These are phyloP conservation scores for Neoarius graeffei DNA, from an alignment of 2,113 vertebrate species.

Conservation along the genomic window DNA sequence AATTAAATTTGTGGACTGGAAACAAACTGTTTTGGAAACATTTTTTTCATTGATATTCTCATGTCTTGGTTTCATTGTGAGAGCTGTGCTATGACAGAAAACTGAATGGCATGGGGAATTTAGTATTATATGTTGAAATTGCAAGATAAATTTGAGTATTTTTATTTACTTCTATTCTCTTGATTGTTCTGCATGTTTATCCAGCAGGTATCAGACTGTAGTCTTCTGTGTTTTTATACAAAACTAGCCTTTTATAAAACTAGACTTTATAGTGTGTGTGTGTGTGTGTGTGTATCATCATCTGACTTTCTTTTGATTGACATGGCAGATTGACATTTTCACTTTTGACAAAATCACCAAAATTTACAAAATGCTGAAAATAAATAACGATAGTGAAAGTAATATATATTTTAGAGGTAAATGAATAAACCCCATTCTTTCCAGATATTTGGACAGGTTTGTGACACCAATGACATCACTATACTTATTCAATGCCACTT, in stretches of 20 bases:
- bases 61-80: not conserved
- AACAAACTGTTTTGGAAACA: too few species aligned
- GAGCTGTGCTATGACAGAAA: not conserved
- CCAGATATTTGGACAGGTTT: not conserved
- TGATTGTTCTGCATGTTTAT: not conserved
- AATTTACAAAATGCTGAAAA: not conserved
- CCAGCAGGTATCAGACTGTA: not conserved
- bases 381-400: not conserved
- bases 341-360: not conserved
- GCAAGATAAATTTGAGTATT: not conserved
- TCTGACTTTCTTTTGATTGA: not conserved
- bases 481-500: not conserved
- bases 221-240: not conserved
- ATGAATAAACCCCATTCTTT: not conserved
- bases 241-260: not conserved
- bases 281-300: not conserved
- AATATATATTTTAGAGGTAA: not conserved
- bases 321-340: not conserved
- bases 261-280: not conserved
- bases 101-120: not conserved
- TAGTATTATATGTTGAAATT: not conserved
- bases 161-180: not conserved
- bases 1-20: not conserved
- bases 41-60: too few species aligned
- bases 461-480: not conserved